Base-by-base conservation (phyloP, 2,113 vertebrate species). In the Pitta sordida region DNA sequence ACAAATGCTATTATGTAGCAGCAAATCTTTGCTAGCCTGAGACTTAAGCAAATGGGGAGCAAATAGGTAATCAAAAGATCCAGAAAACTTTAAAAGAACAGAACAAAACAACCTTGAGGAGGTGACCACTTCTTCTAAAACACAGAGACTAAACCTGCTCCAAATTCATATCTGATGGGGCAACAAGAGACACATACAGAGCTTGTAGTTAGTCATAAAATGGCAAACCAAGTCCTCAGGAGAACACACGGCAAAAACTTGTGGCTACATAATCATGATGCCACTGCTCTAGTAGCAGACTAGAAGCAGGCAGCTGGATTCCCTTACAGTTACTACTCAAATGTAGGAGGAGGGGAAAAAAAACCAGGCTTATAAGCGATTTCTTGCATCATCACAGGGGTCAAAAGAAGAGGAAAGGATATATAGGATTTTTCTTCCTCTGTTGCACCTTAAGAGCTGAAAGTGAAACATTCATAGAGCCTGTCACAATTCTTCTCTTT, bases 21-120 rank as follows among this genome's bases (percentile, higher is more conserved):
- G 27, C 39, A 39, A 36, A 76, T 86, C 36, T 56, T 64, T 51
- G 30, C 46, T 43, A 87, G 59, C 15, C 46, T 51, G 23, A 17
- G 39, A 24, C 23, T 82, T 29, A 22, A 2, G 5, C 1, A 0
- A 62, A 74, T 1, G 0, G 12, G 16, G 24, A 89, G 41, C 11
- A 67, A 73, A 77, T 3, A 59, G 39, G 30, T 48, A 60, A 65
- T 24, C 17, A 69, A 32, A 62, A 65, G 29, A 77, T 22, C 24
- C 52, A 52, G 30, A 56, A 71, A 84, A 71, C 34, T 49, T 13
- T 9, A 36, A 8, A 53, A 82, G 29, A 74, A 55, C 13, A 55
- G 41, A 68, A 43, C 14, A 86, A 67, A 30, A 56, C 18, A 56
- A 67, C 24, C 41, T 62, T 39, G 34, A 34, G 22, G 12, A 65